Base-by-base conservation (phyloP, 2,797 vertebrate species). In the Urocyon cinereoargenteus region DNA sequence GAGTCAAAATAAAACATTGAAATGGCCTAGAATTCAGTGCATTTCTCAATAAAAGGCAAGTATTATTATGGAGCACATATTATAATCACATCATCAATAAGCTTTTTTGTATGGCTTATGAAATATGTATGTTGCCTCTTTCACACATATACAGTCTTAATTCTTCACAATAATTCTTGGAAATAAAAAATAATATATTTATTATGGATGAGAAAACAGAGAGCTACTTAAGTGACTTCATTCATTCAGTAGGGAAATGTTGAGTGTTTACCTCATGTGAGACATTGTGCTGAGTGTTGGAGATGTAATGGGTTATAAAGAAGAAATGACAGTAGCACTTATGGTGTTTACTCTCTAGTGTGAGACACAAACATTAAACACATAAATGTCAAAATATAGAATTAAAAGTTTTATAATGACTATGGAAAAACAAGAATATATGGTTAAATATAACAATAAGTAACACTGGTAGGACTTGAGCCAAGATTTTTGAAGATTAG, bases 21-120 rank as follows among this genome's bases (percentile, higher is more conserved):
- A 83, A 79, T 21, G 15, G 0, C 31, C 26, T 91, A 75, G 19
- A 14, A 59, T 12, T 85, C 49, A 70, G 18, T 91, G 68, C 18
- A 5, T 72, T 78, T 31, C n/a, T 78, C 21, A 79, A 68, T 78
- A 95, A 83, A 83, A 83, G 22, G 36, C 4, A 89, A n/a, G 22
- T 16, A 36, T 59, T 79, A 51, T 86, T 86, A 79, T 82, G 16
- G 68, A 79, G 14, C 1, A 82, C 21, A 66, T 3, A 86, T 79
- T 40, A 49, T n/a, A 87, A 61, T 88, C 21, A 91, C 22, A 86
- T 86, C 15, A 95, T 87, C 21, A 89, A 45, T 90, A 49, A 55
- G 51, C 12, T 40, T 49, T 90, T 72, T 51, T 72, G 19, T 82
- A 70, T 88, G 45, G 24, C 13, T 96, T 91, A 94, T 31, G 84